These are phyloP conservation scores for Champsocephalus gunnari DNA, from an alignment of 2,797 vertebrate species.

Conservation along the genomic window DNA sequence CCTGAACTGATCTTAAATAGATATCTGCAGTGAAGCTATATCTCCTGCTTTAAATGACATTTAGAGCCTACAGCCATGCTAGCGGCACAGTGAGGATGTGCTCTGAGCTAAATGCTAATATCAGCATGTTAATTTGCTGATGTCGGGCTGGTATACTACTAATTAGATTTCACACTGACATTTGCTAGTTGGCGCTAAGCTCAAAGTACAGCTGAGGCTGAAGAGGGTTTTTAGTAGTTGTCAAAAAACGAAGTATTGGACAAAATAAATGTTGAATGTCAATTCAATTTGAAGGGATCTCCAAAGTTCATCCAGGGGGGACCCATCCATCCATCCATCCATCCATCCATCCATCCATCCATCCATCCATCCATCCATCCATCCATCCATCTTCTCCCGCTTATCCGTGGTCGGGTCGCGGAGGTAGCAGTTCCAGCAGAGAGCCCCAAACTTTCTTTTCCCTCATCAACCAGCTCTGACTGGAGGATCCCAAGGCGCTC, in stretches of 20 bases:
- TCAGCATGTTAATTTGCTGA: neutral
- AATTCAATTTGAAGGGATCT: neutral
- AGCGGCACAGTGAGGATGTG: neutral
- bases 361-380: too few relatives aligned
- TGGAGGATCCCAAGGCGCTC: too few relatives aligned
- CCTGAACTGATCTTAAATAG: neutral
- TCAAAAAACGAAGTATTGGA: neutral
- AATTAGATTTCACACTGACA: neutral
- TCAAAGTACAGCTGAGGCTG: neutral
- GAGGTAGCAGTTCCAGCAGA: too few relatives aligned
- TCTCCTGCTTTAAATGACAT: neutral
- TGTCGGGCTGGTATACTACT: neutral
- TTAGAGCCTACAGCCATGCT: constrained; percentile 3
- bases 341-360: too few relatives aligned
- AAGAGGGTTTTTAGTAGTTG: neutral
- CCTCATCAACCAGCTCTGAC: too few relatives aligned
- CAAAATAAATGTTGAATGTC: neutral
- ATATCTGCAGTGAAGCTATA: neutral
- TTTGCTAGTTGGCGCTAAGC: neutral
- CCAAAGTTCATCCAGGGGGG: neutral
- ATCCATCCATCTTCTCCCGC: too few relatives aligned
- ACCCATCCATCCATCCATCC: too few relatives aligned
- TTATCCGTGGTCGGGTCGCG: too few relatives aligned
- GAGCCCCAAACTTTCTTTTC: too few relatives aligned
- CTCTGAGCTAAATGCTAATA: constrained; percentile 13